phyloP scores from a whole-genome alignment of 2,888 invertebrate genomes.

The Chromoteleia sp. region DNA sequence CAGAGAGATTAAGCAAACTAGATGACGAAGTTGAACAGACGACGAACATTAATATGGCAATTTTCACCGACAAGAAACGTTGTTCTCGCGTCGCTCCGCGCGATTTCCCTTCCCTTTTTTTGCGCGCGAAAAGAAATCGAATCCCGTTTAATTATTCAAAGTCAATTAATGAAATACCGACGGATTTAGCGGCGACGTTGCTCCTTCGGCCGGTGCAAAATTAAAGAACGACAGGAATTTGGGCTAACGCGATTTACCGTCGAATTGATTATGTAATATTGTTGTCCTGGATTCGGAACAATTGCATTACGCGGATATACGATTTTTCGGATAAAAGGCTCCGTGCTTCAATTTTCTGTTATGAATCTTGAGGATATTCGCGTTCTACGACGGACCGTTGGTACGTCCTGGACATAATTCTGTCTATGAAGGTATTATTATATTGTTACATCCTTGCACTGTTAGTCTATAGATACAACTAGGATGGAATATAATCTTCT shows the following conservation, averaged over 20 bases:
- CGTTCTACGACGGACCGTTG: slow-evolving; percentile 1
- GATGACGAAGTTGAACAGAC: slow-evolving; percentile 66
- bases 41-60: slow-evolving; percentile 57
- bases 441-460: slow-evolving; percentile 31
- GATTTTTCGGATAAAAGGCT: neutral
- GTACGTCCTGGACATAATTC: slow-evolving; percentile 2
- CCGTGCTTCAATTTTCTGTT: slow-evolving; percentile 3
- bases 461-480: slow-evolving; percentile 9
- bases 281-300: neutral
- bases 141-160: slow-evolving; percentile 15
- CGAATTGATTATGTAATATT: neutral
- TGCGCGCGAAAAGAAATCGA: neutral
- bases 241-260: neutral
- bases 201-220: neutral
- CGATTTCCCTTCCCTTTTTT: neutral
- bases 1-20: slow-evolving; percentile 64
- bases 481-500: slow-evolving; percentile 15
- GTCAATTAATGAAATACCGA: slow-evolving; percentile 7
- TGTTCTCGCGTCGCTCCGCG: slow-evolving; percentile 8
- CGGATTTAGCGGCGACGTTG: neutral
- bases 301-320: slow-evolving; percentile 2
- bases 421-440: slow-evolving; percentile 13
- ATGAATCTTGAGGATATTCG: slow-evolving; percentile 15
- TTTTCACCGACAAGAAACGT: slow-evolving; percentile 53
- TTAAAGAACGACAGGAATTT: neutral